Base-by-base conservation (phyloP, 2,113 vertebrate species). In the Zootoca vivipara region DNA sequence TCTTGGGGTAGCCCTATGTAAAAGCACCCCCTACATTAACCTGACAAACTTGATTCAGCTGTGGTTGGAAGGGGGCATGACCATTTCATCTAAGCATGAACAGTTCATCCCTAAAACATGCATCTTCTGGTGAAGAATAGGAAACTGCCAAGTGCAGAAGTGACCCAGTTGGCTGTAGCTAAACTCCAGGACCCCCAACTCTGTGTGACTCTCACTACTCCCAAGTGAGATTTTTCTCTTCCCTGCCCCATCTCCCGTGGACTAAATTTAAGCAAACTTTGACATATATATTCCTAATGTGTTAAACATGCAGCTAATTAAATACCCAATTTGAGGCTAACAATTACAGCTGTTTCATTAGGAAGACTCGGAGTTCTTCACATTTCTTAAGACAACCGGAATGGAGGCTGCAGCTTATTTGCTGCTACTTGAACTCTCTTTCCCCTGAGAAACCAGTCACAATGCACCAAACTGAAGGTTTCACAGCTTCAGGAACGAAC, bases 391-490 rank as follows among this genome's bases (percentile, higher is more conserved):
- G 70, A 58, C 42, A 89, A 40, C 85, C 42, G 42, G 6, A 83
- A 52, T 52, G 72, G 88, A 80, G 28, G 40, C 35, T 18, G 74
- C 24, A 33, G 1, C 33, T 5, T 82, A 16, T 26, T 75, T 91
- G 20, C 40, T 35, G 62, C 91, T 86, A 73, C 85, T 78, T 73
- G 85, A 67, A 80, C 85, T 72, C 82, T 78, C 38, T 22, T 16
- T 75, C 85, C 46, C 78, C 78, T 89, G 87, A 81, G 86, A 87
- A 90, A 89, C 88, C 58, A 89, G 85, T 90, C 89, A 65, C n/a
- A 82, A 20, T 4, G 56, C 78, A 42, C 28, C 0, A 0, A 88
- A 6, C 69, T 28, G 56, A 72, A 87, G 58, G 30, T 90, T 82
- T 33, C 85, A 67, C 46, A 85, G 79, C 33, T 89, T 89, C 83